Evolutionary conservation across 1,140 invertebrate genomes (phyloP), one percentile per base, ranked within the genome.

Genomic region (Heliconius congener): DNA sequence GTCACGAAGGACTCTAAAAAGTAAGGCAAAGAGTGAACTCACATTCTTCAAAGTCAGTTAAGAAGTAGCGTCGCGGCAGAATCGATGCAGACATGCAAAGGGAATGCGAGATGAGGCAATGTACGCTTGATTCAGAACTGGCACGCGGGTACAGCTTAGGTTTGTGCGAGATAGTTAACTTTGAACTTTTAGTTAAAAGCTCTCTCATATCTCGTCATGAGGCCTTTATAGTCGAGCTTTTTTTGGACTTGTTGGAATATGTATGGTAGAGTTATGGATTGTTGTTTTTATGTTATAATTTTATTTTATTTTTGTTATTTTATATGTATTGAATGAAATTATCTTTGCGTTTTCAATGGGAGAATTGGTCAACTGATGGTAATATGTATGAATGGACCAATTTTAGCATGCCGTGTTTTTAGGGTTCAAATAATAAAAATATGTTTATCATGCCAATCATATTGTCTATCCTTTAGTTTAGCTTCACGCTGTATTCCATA

Each of bases 101-200:
- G 82, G 87, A 88, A 88, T 88, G 81, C 78, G 71, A 81, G 82
- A 88, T 87, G 87, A 88, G 82, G 78, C 80, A 76, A 71, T 76
- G 39, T 76, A 72, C 77, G 80, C 60, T 70, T 42, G 70, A 66
- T 77, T 73, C 79, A 52, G 39, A 52, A 73, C 27, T 52, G 9
- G 42, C 37, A 78, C 42, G 70, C 71, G 52, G 60, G 30, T 66
- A 30, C 60, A 30, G 60, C 60, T 66, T 16, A 30, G 23, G 30
- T 66, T 27, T 30, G 16, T 30, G 27, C 27, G 30, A 30, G 60
- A 66, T 66, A 66, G 27, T 30, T 66, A 16, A 66, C 72, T 71
- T 60, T 72, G 70, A 66, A 66, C 11, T 66, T n/a, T 66, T 27
- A 27, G 23, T 66, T 66, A 30, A 66, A 30, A 66, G 55, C n/a